Evolutionary conservation across 2,888 invertebrate species (phyloP).

Genomic region (Byasa hedistus): DNA sequence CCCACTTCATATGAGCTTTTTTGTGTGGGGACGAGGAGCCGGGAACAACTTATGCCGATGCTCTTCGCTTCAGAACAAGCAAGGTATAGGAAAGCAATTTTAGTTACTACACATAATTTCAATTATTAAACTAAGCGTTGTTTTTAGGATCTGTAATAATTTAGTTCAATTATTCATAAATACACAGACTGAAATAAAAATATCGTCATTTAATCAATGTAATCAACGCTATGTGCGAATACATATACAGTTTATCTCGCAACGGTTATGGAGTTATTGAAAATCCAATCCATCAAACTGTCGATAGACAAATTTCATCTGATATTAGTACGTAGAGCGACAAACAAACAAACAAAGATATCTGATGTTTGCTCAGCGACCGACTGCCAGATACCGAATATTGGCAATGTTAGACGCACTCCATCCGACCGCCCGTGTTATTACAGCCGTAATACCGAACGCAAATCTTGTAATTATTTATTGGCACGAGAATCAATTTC

Average conservation of each 20-base stretch:
- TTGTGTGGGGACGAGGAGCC: no score
- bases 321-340: conserved; percentile 10
- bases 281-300: conserved; percentile 24
- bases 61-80: no score
- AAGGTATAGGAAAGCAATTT: no score
- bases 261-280: not conserved
- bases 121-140: no score
- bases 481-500: conserved; percentile 4
- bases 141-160: no score
- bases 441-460: conserved; percentile 33
- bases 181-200: no score
- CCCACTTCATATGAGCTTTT: no score
- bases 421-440: conserved; percentile 29
- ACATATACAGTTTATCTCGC: not conserved
- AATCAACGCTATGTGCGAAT: no score
- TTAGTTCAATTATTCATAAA: no score
- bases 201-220: no score
- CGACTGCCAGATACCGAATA: conserved; percentile 29
- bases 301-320: conserved; percentile 11
- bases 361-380: conserved; percentile 33
- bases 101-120: no score
- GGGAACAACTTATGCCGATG: no score
- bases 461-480: conserved; percentile 23
- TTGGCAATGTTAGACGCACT: conserved; percentile 22
- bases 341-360: conserved; percentile 32